phyloP scores from a whole-genome alignment of 2,888 invertebrate species.

The Operophtera brumata region DNA sequence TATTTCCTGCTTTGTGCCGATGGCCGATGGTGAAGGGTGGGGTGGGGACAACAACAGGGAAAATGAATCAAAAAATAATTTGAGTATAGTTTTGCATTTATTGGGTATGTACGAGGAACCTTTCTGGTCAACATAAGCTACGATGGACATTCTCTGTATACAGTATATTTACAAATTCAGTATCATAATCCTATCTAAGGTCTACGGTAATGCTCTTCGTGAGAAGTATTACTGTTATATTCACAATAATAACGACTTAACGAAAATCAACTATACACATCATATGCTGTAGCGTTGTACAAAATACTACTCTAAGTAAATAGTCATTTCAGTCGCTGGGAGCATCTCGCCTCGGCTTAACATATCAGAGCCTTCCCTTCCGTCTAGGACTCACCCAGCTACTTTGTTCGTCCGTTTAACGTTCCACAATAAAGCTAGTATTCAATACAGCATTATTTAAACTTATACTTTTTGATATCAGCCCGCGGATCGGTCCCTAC shows the following conservation, averaged over 20 bases:
- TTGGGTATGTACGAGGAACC: conserved; percentile 81
- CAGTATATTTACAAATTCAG: conserved; percentile 79
- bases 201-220: conserved; percentile 66
- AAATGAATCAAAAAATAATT: conserved; percentile 50
- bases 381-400: conserved; percentile 49
- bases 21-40: too few species aligned
- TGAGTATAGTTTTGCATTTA: conserved; percentile 78
- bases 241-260: conserved; percentile 76
- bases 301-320: conserved; percentile 69
- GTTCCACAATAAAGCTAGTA: conserved; percentile 66
- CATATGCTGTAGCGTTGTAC: conserved; percentile 68
- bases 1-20: too few species aligned
- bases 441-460: conserved; percentile 68
- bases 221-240: conserved; percentile 73
- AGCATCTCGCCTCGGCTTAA: conserved; percentile 49
- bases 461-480: conserved; percentile 59
- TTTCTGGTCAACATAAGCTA: conserved; percentile 81
- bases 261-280: conserved; percentile 73
- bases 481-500: conserved; percentile 49
- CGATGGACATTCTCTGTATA: conserved; percentile 77
- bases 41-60: conserved; percentile 5
- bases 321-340: conserved; percentile 55
- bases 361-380: conserved; percentile 45
- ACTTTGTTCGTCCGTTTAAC: conserved; percentile 67
- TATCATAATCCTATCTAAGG: conserved; percentile 71